These are phyloP conservation scores for Taxidea taxus DNA, from an alignment of 2,113 vertebrate species.

Conservation along the genomic window DNA sequence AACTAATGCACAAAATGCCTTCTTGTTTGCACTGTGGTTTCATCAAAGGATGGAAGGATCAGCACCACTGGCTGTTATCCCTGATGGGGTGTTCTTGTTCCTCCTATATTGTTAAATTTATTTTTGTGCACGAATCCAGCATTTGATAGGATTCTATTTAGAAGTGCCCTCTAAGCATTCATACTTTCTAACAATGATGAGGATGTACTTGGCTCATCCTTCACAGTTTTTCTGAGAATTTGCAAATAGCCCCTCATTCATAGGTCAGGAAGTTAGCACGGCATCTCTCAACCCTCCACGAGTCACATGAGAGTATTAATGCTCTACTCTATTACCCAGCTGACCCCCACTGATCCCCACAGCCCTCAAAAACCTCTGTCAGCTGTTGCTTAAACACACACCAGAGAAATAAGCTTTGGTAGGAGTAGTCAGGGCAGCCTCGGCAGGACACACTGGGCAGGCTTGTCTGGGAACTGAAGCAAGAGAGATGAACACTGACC, in stretches of 20 bases:
- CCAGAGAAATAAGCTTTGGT: neutral
- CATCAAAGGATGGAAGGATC: neutral
- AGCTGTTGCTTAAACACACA: neutral
- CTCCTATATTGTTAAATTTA: neutral
- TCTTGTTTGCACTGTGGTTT: neutral
- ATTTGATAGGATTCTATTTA: neutral
- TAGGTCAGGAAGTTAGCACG: neutral
- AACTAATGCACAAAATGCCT: neutral
- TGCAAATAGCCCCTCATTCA: neutral
- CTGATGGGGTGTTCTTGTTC: neutral
- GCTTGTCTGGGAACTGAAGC: neutral
- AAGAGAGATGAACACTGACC: neutral
- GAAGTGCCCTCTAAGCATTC: neutral
- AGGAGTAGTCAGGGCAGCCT: neutral
- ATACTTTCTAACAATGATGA: neutral
- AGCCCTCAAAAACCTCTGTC: neutral
- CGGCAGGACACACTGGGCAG: neutral
- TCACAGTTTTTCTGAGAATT: neutral
- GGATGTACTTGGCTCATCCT: neutral
- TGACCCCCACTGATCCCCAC: neutral
- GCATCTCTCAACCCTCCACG: neutral
- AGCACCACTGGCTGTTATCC: neutral
- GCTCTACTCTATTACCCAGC: neutral
- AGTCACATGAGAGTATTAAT: neutral
- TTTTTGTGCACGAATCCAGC: neutral